Conservation (phyloP, 2,797 vertebrate species). For the Urophycis tenuis region DNA sequence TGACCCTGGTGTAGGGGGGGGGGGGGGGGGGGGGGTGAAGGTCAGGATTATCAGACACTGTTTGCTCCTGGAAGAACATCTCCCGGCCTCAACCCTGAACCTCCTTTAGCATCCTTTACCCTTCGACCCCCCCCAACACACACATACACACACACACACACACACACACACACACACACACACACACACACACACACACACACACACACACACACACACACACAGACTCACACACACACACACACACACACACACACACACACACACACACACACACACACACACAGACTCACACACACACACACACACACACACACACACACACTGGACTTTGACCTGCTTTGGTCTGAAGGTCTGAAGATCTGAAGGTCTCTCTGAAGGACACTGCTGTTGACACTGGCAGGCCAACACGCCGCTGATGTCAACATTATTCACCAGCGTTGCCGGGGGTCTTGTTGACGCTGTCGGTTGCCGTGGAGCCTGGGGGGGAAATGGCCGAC, state of each 20-base stretch:
- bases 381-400: conserved; percentile 29
- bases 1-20: conserved; percentile 16
- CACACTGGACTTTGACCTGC: conserved; percentile 24
- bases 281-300: no score
- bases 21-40: conserved; percentile 48
- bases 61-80: conserved; percentile 47
- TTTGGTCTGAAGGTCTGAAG: conserved; percentile 14
- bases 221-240: no score
- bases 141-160: no score
- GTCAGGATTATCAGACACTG: conserved; percentile 53
- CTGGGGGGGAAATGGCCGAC: conserved; percentile 29
- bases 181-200: no score
- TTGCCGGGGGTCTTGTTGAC: neutral
- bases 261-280: no score
- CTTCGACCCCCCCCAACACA: conserved; percentile 46
- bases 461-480: neutral
- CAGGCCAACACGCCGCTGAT: conserved; percentile 5
- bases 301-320: conserved; percentile 24
- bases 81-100: neutral
- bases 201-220: no score
- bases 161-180: no score
- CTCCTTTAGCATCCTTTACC: neutral
- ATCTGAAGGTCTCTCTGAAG: conserved; percentile 40
- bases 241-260: no score
- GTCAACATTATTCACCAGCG: neutral